Evolutionary conservation across 2,797 vertebrate genomes (phyloP), one percentile per base, ranked within the genome.

Genomic region (Hapalemur alaotrensis): DNA sequence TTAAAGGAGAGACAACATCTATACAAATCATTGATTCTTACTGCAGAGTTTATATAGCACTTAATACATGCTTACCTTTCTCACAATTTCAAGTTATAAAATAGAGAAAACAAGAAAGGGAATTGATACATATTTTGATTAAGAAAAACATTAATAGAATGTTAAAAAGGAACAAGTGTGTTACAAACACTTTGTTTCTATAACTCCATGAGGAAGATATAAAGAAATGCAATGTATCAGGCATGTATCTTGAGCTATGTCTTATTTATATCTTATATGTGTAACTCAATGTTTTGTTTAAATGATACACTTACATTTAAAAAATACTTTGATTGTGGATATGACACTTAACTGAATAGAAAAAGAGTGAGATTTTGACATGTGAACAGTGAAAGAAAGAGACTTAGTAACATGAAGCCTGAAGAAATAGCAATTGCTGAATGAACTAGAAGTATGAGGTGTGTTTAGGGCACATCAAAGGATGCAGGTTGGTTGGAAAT

Each of bases 121-220:
- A 23, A 17, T 9, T 54, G 3, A 30, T 12, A 52, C 43, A 30
- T n/a, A 65, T 18, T 78, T 35, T 38, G 65, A 54, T 63, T 23
- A 17, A 69, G 30, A n/a, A 35, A 14, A 11, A 2, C 17, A 43
- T 1, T 81, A 72, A 20, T 5, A 0, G 0, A 6, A 13, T 52
- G 48, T 35, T n/a, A 52, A 52, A 88, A 63, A 70, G 4, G 41
- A 70, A 4, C 4, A 20, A 41, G 18, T 30, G 12, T 23, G 35
- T 28, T 76, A n/a, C 23, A 28, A 52, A 76, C 73, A 50, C 46
- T 48, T 32, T 48, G 48, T 48, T 75, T 30, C 20, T 50, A n/a
- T 50, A 75, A 20, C 17, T 50, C 43, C 32, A 4, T 35, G 48
- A n/a, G n/a, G 30, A 22, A 50, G 73, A 13, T n/a, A n/a, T 1